Percentiles rank a stretch among this genome's conserved stretches.
Evolutionary conservation across 2,888 invertebrate species (phyloP).

Genomic region (Caradrina kadenii): DNA sequence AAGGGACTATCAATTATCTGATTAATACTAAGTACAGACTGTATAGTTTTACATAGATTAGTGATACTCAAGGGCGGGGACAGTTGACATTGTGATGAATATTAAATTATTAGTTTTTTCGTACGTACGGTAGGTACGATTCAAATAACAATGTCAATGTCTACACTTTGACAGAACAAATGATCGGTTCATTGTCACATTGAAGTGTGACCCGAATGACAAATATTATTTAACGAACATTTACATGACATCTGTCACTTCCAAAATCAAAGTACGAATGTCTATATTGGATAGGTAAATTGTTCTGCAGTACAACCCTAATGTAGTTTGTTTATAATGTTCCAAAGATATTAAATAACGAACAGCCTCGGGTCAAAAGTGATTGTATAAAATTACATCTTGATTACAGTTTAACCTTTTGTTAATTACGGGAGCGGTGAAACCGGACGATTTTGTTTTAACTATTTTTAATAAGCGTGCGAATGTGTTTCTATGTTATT

Average conservation of each 20-base stretch:
- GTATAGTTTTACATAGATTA: constrained; percentile 38
- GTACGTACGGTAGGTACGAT: constrained; percentile 27
- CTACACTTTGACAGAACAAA: constrained; percentile 61
- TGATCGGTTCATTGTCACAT: constrained; percentile 63
- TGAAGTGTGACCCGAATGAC: constrained; percentile 61
- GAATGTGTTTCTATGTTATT: constrained; percentile 53
- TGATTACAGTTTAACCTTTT: constrained; percentile 81
- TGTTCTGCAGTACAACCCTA: constrained; percentile 58
- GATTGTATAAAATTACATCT: constrained; percentile 81
- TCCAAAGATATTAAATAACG: constrained; percentile 77
- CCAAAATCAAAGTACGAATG: constrained; percentile 50
- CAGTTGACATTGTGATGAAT: constrained; percentile 44
- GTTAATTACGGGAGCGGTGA: constrained; percentile 76
- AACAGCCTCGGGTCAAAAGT: constrained; percentile 74
- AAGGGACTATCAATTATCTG: constrained; percentile 34
- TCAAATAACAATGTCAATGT: constrained; percentile 58
- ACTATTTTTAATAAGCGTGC: constrained; percentile 67
- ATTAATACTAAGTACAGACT: constrained; percentile 22
- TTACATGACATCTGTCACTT: constrained; percentile 61
- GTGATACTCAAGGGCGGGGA: constrained; percentile 34
- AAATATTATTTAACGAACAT: constrained; percentile 49
- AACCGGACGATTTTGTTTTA: constrained; percentile 65
- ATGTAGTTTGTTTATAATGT: constrained; percentile 72
- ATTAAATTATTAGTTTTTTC: constrained; percentile 48
- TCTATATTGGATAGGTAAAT: constrained; percentile 29